Evolutionary conservation across 2,888 invertebrate species (phyloP).

Genomic region (Germaria angustata): DNA sequence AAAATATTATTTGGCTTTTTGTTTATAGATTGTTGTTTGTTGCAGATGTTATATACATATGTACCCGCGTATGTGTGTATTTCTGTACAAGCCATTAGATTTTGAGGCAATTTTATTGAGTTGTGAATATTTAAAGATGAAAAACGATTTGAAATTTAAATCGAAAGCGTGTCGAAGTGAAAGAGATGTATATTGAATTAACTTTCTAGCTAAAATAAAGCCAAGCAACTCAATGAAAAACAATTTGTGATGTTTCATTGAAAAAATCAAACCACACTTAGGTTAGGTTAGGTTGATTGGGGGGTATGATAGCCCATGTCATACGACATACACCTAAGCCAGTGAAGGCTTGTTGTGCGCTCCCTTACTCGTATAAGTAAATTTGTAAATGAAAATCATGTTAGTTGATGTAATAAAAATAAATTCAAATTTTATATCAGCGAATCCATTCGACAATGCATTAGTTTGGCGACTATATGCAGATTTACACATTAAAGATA

Average conservation of each 20-base stretch:
- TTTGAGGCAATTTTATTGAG: constrained; percentile 54
- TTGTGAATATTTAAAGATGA: constrained; percentile 67
- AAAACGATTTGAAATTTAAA: constrained; percentile 66
- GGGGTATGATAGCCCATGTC: too few species aligned
- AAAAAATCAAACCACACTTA: neutral
- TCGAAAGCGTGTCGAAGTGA: constrained; percentile 68
- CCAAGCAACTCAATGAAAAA: neutral
- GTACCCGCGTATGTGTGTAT: neutral
- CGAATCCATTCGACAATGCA: too few species aligned
- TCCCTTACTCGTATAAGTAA: too few species aligned
- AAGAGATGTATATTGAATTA: constrained; percentile 61
- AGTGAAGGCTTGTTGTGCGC: too few species aligned
- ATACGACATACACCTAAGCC: too few species aligned
- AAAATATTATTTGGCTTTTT: constrained; percentile 45
- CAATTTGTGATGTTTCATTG: constrained; percentile 2
- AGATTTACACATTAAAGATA: too few species aligned
- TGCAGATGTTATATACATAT: neutral
- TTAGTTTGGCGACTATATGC: too few species aligned
- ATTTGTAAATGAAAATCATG: neutral
- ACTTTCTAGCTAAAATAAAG: constrained; percentile 39
- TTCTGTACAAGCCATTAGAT: constrained; percentile 59
- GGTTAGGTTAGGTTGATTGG: too few species aligned
- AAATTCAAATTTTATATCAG: too few species aligned
- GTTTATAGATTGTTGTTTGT: constrained; percentile 18
- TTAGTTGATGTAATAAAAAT: too few species aligned